Evolutionary conservation across 2,113 vertebrate species (phyloP).

Genomic region (Erpornis zantholeuca): DNA sequence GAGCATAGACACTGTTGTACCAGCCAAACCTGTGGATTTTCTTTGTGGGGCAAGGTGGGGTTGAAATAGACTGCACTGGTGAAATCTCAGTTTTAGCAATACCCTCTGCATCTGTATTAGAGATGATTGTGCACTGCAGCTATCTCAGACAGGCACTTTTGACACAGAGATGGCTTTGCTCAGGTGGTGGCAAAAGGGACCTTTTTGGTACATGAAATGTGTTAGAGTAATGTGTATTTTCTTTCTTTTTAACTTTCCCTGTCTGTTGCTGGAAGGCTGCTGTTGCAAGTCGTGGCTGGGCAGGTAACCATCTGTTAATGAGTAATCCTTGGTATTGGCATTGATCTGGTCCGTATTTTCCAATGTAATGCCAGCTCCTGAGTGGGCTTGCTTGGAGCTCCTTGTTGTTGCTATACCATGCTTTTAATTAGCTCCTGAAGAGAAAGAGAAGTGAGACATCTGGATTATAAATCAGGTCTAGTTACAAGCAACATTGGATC

Average conservation of each 20-base stretch:
- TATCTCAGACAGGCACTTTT: neutral
- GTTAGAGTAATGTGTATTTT: neutral
- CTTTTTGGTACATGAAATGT: neutral
- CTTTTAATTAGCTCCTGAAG: neutral
- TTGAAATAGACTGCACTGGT: neutral
- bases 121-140: neutral
- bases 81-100: slow-evolving; percentile 25
- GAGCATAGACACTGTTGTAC: neutral
- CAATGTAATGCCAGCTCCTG: neutral
- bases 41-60: slow-evolving; percentile 31
- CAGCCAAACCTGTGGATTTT: slow-evolving; percentile 36
- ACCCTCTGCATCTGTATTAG: neutral
- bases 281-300: neutral
- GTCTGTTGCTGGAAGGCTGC: neutral
- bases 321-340: slow-evolving; percentile 26
- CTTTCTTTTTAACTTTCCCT: neutral
- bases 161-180: neutral
- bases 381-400: neutral
- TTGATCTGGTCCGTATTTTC: slow-evolving; percentile 1
- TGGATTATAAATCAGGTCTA: neutral
- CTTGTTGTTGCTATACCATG: neutral
- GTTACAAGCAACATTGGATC: neutral
- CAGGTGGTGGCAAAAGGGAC: neutral
- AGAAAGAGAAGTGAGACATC: neutral
- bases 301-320: slow-evolving; percentile 42